Base-by-base conservation (phyloP, 2,888 invertebrate species). In the Rapana venosa region DNA sequence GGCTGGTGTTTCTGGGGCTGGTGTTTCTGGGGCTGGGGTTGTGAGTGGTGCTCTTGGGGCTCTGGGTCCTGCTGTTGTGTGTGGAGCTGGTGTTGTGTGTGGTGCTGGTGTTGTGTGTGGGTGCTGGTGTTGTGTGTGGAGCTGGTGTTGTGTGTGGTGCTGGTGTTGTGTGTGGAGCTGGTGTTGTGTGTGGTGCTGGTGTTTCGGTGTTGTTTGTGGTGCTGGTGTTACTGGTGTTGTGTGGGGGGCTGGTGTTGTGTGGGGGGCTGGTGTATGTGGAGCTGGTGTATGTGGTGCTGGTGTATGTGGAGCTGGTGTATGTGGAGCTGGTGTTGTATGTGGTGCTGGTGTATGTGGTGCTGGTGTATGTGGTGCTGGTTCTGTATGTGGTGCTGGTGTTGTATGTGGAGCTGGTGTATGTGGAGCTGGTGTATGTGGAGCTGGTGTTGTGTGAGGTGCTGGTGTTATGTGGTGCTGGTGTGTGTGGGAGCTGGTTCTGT, bases 251-350 rank as follows among this genome's bases (percentile, higher is more conserved):
- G 32, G 85, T 11, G 87, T 88, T 87, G 35, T 47, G 47, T 47
- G 87, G 66, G 85, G 85, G 20, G 85, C 86, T 58, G 56, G 81
- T 47, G 88, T 83, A 30, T n/a, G 56, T 66, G 26, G 56, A n/a
- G 87, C 32, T 30, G 32, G 85, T 11, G 87, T 87, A 35, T 47
- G 47, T 47, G 87, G 66, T 32, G 8, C 22, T 58, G 86, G 61
- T 20, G n/a, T 30, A 22, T 58, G 83, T n/a, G 83, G 30, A 36
- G 47, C 47, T 47, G 47, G 47, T 47, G 83, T 35, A 5, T 47
- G 22, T 83, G 83, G 83, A 36, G 32, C 32, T 61, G 11, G 70
- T 70, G 86, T 47, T 86, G 86, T 86, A 5, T 36, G 70, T 58
- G 87, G 58, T 61, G 22, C 56, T 47, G 47, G 47, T n/a, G 30